Percentiles rank a stretch among this genome's conserved stretches.
Evolutionary conservation across 35 echinoderm and acorn worm species (phyloP).

Genomic region (Ophiothrix spiculata): DNA sequence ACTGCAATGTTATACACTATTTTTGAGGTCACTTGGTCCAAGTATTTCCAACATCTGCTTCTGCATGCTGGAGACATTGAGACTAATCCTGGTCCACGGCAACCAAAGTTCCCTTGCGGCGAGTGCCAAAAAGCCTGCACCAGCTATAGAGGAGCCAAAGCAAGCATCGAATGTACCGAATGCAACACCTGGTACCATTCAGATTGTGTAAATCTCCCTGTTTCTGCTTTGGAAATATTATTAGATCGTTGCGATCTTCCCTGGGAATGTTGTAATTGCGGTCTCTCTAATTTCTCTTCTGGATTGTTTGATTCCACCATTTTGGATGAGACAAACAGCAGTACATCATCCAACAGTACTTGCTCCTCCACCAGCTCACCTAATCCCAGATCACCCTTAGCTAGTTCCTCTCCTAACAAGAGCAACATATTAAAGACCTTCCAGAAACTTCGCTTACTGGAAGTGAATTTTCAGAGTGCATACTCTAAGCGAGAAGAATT

Average conservation of each 20-base stretch:
- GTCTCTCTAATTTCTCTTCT: background rate
- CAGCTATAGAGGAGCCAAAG: slow-evolving; percentile 28
- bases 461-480: slow-evolving; percentile 45
- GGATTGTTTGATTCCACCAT: background rate
- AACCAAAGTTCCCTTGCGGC: slow-evolving; percentile 31
- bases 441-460: no score
- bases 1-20: no score
- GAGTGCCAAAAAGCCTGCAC: slow-evolving; percentile 36
- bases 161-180: slow-evolving; percentile 23
- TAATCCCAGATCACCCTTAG: no score
- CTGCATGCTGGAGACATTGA: slow-evolving; percentile 9
- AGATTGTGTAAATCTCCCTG: slow-evolving; percentile 4
- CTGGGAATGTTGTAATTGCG: background rate
- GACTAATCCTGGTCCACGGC: background rate
- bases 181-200: slow-evolving; percentile 26
- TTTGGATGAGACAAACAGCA: no score
- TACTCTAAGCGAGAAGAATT: slow-evolving; percentile 23
- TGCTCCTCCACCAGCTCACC: no score
- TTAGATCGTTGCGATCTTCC: slow-evolving; percentile 20
- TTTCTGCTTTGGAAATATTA: background rate
- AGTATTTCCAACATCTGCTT: no score
- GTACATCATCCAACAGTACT: no score
- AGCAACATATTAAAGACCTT: no score
- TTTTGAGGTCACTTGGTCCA: no score
- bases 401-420: no score